Base-by-base conservation (phyloP, 2,797 vertebrate genomes). In the Xenopus petersii region DNA sequence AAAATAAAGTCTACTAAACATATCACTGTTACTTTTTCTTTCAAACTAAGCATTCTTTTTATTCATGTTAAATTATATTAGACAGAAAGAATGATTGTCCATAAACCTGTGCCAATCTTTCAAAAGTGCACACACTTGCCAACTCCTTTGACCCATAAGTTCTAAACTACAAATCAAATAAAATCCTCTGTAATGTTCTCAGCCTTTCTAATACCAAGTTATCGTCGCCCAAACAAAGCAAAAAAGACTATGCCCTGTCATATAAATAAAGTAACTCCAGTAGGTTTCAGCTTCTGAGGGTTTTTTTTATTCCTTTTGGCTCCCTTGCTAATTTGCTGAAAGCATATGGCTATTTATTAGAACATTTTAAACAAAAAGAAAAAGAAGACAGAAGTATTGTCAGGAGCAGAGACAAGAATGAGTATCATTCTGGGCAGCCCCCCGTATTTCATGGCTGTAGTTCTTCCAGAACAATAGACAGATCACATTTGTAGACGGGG, bases 61-160 rank as follows among this genome's bases (percentile, higher is more conserved):
- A 55, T 75, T 82, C 67, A 10, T 76, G 83, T 82, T 83, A 80
- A 73, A 46, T 55, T 0, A 0, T 59, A 80, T 48, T 80, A 55
- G 24, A 69, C 62, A 71, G 65, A 51, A 15, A 12, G 71, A 6
- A 8, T 64, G 82, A 84, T 82, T 85, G 82, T 60, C 68, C 24
- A 54, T 15, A 80, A 78, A 71, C 67, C 79, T 67, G 59, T 74
- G 48, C 69, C 48, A 73, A 67, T 80, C 67, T 60, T 67, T 16
- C n/a, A 8, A 26, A 11, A 26, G 9, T 47, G 69, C 68, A 67
- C 68, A 64, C 81, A 79, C 67, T 12, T 10, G 60, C 56, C 12
- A 30, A 30, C 79, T 80, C 54, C 81, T 63, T 75, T 15, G 3
- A 63, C 64, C 69, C 54, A 30, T 12, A 49, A 36, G 72, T 70